These are phyloP conservation scores for Sapayoa aenigma DNA, from an alignment of 2,113 vertebrate species.

Conservation along the genomic window DNA sequence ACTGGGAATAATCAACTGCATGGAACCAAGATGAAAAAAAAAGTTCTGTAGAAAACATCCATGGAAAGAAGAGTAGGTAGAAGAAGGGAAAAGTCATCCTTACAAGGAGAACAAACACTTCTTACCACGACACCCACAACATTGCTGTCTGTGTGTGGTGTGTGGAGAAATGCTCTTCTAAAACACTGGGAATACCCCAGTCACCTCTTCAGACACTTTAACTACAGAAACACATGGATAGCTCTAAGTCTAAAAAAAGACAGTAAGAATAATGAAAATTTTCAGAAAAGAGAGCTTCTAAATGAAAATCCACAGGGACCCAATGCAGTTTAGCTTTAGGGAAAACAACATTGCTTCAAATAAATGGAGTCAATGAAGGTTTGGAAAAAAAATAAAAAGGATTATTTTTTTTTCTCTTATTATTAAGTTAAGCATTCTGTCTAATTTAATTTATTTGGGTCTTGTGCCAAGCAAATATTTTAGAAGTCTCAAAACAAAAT, in stretches of 20 bases:
- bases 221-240: neutral
- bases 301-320: neutral
- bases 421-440: neutral
- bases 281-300: neutral
- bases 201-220: neutral
- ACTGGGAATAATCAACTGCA: neutral
- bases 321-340: neutral
- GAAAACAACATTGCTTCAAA: neutral
- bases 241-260: neutral
- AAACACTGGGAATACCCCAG: neutral
- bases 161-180: neutral
- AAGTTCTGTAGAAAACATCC: neutral
- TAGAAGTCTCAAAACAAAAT: neutral
- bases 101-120: neutral
- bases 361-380: neutral
- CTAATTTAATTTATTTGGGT: neutral
- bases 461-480: neutral
- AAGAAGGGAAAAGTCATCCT: neutral
- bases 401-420: neutral
- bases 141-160: neutral
- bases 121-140: neutral
- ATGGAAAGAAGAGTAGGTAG: neutral
- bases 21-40: neutral
- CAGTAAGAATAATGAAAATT: neutral
- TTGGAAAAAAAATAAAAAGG: neutral